These are phyloP conservation scores for Arenaria interpres DNA, from an alignment of 2,113 vertebrate genomes.

Conservation along the genomic window DNA sequence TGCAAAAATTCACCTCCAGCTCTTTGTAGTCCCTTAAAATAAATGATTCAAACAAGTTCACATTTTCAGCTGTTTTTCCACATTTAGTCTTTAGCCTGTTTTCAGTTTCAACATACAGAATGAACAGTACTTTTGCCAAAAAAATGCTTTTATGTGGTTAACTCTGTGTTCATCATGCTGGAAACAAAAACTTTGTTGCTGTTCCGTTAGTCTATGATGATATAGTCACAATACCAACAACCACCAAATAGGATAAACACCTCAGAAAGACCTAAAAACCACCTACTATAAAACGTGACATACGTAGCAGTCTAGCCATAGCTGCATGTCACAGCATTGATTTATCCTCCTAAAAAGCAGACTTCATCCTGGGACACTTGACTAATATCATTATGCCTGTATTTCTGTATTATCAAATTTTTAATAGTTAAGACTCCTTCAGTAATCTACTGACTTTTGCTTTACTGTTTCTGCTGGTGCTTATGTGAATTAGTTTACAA, in stretches of 20 bases:
- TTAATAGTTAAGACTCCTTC: not conserved
- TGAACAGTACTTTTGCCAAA: not conserved
- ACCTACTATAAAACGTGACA: not conserved
- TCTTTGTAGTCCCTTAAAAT: slow-evolving; percentile 3
- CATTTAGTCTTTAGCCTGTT: not conserved
- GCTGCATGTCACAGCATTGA: not conserved
- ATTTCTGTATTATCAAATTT: not conserved
- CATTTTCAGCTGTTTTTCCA: slow-evolving; percentile 25
- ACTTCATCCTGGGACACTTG: not conserved
- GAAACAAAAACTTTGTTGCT: not conserved
- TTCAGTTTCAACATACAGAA: not conserved
- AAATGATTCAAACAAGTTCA: slow-evolving; percentile 19
- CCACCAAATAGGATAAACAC: not conserved
- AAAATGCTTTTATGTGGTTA: not conserved
- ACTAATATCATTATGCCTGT: not conserved
- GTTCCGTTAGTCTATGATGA: not conserved
- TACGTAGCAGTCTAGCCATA: not conserved
- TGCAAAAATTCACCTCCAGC: slow-evolving; percentile 4
- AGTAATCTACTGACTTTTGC: not conserved
- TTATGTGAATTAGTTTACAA: not conserved
- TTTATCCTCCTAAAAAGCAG: not conserved
- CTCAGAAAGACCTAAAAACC: not conserved
- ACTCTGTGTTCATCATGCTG: not conserved
- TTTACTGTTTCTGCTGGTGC: not conserved
- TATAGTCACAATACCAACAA: not conserved